These are phyloP conservation scores for Epicampocera succincta DNA, from an alignment of 2,888 invertebrate genomes.

Conservation along the genomic window DNA sequence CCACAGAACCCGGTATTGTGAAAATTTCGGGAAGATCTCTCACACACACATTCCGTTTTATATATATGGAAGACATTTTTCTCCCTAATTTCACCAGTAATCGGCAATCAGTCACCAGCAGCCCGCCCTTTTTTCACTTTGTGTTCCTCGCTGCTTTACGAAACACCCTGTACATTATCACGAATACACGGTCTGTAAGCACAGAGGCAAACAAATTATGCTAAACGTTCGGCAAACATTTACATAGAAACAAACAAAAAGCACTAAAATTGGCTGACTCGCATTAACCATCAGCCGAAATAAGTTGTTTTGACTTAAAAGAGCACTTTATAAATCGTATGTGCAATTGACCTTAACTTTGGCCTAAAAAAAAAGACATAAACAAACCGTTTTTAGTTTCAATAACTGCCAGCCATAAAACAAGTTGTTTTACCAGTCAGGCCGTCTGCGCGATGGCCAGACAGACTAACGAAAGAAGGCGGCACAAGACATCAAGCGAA, in stretches of 20 bases:
- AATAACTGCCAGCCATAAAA: not conserved
- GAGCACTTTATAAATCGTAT: no score
- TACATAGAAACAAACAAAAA: constrained; percentile 7
- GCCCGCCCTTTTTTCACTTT: no score
- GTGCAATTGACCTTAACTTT: constrained; percentile 60
- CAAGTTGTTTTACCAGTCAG: constrained; percentile 20
- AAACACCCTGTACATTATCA: no score
- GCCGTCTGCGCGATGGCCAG: not conserved
- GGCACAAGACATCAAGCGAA: not conserved
- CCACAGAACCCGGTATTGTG: no score
- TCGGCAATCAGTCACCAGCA: no score
- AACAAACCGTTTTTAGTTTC: constrained; percentile 18
- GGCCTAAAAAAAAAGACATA: constrained; percentile 25
- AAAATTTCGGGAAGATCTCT: no score
- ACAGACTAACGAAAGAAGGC: not conserved
- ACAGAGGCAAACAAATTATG: no score
- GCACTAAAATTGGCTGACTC: constrained; percentile 19
- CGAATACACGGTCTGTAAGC: no score
- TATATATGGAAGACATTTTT: no score
- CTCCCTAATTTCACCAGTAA: no score
- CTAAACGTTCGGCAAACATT: not conserved
- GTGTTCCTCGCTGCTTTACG: no score
- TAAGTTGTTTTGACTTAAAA: constrained; percentile 9
- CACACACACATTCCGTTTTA: no score
- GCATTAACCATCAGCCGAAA: constrained; percentile 51